A percentile compares a stretch with the other conserved stretches of the same genome.
Evolutionary conservation across 1,140 invertebrate species (phyloP).

Genomic region (Drosophila watanabei): DNA sequence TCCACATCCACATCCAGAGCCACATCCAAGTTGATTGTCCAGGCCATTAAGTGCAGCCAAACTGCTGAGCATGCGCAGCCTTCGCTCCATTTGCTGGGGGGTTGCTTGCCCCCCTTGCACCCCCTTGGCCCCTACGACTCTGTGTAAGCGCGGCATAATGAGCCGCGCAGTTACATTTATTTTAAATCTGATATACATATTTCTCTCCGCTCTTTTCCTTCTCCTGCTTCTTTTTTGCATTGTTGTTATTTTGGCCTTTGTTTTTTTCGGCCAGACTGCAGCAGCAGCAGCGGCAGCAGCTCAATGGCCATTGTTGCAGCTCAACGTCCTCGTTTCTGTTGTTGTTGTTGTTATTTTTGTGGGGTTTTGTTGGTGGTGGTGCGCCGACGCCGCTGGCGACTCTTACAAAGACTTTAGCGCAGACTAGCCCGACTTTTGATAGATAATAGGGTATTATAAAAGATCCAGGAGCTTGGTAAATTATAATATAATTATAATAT

Average conservation of each 20-base stretch:
- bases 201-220: slow-evolving; percentile 61
- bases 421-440: slow-evolving; percentile 69
- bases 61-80: slow-evolving; percentile 77
- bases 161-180: slow-evolving; percentile 84
- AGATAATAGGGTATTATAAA: slow-evolving; percentile 50
- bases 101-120: slow-evolving; percentile 4
- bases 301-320: slow-evolving; percentile 62
- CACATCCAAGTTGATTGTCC: slow-evolving; percentile 76
- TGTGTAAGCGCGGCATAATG: slow-evolving; percentile 82
- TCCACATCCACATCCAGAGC: no score
- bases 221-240: slow-evolving; percentile 47
- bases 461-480: slow-evolving; percentile 8
- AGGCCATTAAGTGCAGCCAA: slow-evolving; percentile 80
- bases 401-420: slow-evolving; percentile 59
- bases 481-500: no score
- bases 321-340: slow-evolving; percentile 65
- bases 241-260: slow-evolving; percentile 67
- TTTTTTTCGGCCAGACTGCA: slow-evolving; percentile 71
- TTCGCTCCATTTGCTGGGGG: slow-evolving; percentile 54
- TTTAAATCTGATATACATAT: slow-evolving; percentile 85
- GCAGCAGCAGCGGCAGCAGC: slow-evolving; percentile 55
- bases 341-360: slow-evolving; percentile 31
- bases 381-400: slow-evolving; percentile 67
- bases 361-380: slow-evolving; percentile 49
- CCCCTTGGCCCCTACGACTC: slow-evolving; percentile 14